Base-by-base conservation (phyloP, 2,113 vertebrate genomes). In the Pelecanoides urinatrix region DNA sequence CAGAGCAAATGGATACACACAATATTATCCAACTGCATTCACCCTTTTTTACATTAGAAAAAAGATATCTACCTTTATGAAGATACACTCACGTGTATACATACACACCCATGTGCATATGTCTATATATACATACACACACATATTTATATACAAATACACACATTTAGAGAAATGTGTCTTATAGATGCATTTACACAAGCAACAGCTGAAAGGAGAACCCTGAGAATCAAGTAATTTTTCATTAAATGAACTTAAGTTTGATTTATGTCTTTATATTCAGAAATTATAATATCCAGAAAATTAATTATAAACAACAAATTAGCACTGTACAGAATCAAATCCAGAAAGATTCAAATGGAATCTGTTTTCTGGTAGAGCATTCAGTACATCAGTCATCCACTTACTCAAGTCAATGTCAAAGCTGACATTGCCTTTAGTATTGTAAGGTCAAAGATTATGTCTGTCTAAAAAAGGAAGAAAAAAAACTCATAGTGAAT, bases 401-500 rank as follows among this genome's bases (percentile, higher is more conserved):
- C 10, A n/a, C 22, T 92, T 77, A 47, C 20, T 68, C 10, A 80
- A 52, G 13, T 52, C 29, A 59, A 4, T 29, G 10, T 68, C 32
- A 66, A 59, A 71, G 6, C 12, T 90, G 13, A 32, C 5, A 16
- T 25, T 86, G 7, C 5, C 12, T 89, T 83, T 50, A 77, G 11
- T 45, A 44, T 9, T 42, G 4, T 13, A 78, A 78, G 15, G 14
- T 2, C 10, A 63, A 83, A 86, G 16, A 52, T 53, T 49, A 50
- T 0, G 7, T 36, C 32, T 1, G 0, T 19, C 40, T 44, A 8
- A 82, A 74, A 73, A 77, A 11, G 1, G 4, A 8, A 67, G 7
- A 25, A 52, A 86, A 86, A 83, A 61, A 13, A 1, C 11, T 50
- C 25, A 7, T 7, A 67, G 9, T 25, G 52, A 78, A 84, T 52